Evolutionary conservation across 2,888 invertebrate species (phyloP).

Genomic region (Meteorus cinctellus): DNA sequence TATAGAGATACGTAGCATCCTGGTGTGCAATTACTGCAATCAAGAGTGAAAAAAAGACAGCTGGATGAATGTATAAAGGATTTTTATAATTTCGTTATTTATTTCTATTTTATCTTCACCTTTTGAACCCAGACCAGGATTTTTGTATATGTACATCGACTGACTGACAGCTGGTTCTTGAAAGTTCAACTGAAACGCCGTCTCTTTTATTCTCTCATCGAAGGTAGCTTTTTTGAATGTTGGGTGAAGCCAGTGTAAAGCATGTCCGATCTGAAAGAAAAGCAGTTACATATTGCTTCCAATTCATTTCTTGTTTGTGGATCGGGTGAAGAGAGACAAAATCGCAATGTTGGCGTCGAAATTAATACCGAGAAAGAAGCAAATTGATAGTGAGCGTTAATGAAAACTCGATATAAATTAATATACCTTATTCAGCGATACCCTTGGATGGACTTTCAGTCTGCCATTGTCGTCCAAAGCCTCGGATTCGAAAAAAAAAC

Average conservation of each 20-base stretch:
- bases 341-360: neutral
- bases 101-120: slow-evolving; percentile 74
- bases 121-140: slow-evolving; percentile 91
- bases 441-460: slow-evolving; percentile 79
- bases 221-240: slow-evolving; percentile 89
- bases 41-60: slow-evolving; percentile 4
- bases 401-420: slow-evolving; percentile 15
- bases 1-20: slow-evolving; percentile 91
- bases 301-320: no score
- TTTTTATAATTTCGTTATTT: slow-evolving; percentile 20
- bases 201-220: slow-evolving; percentile 85
- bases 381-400: neutral
- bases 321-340: no score
- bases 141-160: slow-evolving; percentile 99
- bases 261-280: slow-evolving; percentile 84
- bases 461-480: slow-evolving; percentile 86
- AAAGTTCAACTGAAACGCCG: slow-evolving; percentile 83
- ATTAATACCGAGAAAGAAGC: neutral
- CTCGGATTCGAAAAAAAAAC: slow-evolving; percentile 91
- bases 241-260: slow-evolving; percentile 87
- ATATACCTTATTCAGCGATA: slow-evolving; percentile 83
- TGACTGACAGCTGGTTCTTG: slow-evolving; percentile 90
- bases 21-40: slow-evolving; percentile 84
- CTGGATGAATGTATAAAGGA: neutral
- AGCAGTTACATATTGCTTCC: neutral